Base-by-base conservation (phyloP, 2,888 invertebrate species). In the Agriopis marginaria region DNA sequence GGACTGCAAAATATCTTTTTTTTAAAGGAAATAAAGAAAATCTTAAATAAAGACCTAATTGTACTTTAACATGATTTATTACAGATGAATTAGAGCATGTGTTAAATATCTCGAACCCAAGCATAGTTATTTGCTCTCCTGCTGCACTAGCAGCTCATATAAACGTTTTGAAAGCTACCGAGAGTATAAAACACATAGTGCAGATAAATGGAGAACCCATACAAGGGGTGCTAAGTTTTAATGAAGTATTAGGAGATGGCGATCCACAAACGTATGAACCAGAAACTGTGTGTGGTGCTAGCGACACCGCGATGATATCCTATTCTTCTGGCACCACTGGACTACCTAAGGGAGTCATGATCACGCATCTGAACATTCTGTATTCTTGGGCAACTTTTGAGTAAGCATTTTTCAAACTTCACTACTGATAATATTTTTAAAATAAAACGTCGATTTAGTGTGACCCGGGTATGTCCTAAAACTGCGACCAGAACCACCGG, bases 321-420 rank as follows among this genome's bases (percentile, higher is more conserved):
- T 95, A 95, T 80, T 95, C 95, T 3, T 95, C 95, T 71, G 94
- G 97, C 0, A 97, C 97, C 0, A 97, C 97, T 0, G 97, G 97
- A 0, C 88, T 96, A 40, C 97, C 97, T 0, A 97, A 97, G 87
- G 97, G 97, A 12, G 97, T 97, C 0, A 95, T 95, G 94, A 84
- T 97, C 49, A 95, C 96, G 0, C 96, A 97, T 79, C 63, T 84
- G 3, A 87, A 87, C 55, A 64, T 77, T 0, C 68, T 88, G 9
- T 82, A 67, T 94, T 95, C 11, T 8, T 74, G 72, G 51, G 56
- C 64, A 14, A 66, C 56, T 40, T 73, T 71, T 51, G 74, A 75
- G 75, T 75, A 70, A 63, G 70, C 39, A 42, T 40, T 8, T 6
- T 51, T 44, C 32, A 40, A 17, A 32, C 23, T 53, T 12, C 8